These are phyloP conservation scores for Threskiornis aethiopicus DNA, from an alignment of 2,797 vertebrate species.

Conservation along the genomic window DNA sequence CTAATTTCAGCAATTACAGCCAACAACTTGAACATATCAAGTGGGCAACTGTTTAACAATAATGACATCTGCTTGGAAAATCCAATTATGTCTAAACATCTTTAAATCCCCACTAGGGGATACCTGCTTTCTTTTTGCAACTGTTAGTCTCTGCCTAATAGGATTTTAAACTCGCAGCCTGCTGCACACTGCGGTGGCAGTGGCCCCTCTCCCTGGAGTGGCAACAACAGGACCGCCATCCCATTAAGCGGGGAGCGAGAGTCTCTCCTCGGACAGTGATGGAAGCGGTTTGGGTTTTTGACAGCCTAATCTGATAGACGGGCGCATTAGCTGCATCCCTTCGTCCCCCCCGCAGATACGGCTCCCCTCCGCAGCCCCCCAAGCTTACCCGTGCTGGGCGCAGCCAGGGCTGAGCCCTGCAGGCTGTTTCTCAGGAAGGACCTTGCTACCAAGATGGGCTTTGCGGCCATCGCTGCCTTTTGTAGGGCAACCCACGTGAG, in stretches of 20 bases:
- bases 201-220: conserved; percentile 61
- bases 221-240: conserved; percentile 43
- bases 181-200: conserved; percentile 54
- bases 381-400: not conserved
- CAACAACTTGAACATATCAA: conserved; percentile 88
- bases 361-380: not conserved
- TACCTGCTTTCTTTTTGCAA: conserved; percentile 75
- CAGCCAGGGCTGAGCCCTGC: not conserved
- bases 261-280: conserved; percentile 60
- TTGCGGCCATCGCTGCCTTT: not conserved
- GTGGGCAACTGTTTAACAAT: conserved; percentile 82
- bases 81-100: conserved; percentile 82
- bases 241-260: conserved; percentile 45
- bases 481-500: not conserved
- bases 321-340: conserved; percentile 50
- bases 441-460: not conserved
- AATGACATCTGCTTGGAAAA: conserved; percentile 91
- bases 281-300: conserved; percentile 58
- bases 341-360: not conserved
- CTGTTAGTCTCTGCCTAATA: conserved; percentile 72
- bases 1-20: conserved; percentile 89
- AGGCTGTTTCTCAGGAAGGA: not conserved
- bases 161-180: conserved; percentile 73
- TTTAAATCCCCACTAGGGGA: conserved; percentile 78
- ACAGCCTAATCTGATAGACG: conserved; percentile 63